A percentile compares a stretch with the other conserved stretches of the same genome.
phyloP scores from a whole-genome alignment of 2,113 vertebrate species.

The Zosterops lateralis region DNA sequence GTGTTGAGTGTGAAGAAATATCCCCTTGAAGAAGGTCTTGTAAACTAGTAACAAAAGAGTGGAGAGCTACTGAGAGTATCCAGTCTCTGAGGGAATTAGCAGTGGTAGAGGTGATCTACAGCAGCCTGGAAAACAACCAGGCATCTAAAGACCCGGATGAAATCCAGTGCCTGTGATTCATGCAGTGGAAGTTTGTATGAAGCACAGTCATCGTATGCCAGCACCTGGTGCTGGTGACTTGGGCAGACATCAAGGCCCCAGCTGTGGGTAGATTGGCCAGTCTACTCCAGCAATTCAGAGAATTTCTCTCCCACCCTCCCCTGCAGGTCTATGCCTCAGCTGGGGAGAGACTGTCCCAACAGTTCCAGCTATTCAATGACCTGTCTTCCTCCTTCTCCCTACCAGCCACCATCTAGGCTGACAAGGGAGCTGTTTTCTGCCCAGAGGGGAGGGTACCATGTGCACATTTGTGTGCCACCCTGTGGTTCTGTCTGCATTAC shows the following conservation, averaged over 20 bases:
- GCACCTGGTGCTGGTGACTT: neutral
- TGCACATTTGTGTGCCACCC: neutral
- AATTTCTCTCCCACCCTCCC: neutral
- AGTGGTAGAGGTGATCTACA: neutral
- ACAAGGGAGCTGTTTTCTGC: neutral
- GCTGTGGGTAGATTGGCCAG: neutral
- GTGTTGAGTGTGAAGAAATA: neutral
- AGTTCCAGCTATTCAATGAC: neutral
- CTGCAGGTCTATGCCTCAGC: neutral
- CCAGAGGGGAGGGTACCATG: neutral
- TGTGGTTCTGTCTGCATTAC: neutral
- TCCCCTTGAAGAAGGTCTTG: neutral
- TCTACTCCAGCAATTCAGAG: neutral
- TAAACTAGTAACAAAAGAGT: neutral
- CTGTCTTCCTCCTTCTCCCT: neutral
- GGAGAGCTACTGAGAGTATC: neutral
- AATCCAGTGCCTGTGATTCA: neutral
- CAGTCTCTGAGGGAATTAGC: neutral
- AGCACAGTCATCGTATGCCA: accelerated
- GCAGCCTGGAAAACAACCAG: neutral
- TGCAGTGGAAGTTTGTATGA: neutral
- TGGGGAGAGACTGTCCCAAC: neutral
- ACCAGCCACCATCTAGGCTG: neutral
- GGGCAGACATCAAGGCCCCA: neutral
- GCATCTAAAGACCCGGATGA: neutral